Conservation (phyloP, 2,888 invertebrate genomes). For the Zootermopsis nevadensis region DNA sequence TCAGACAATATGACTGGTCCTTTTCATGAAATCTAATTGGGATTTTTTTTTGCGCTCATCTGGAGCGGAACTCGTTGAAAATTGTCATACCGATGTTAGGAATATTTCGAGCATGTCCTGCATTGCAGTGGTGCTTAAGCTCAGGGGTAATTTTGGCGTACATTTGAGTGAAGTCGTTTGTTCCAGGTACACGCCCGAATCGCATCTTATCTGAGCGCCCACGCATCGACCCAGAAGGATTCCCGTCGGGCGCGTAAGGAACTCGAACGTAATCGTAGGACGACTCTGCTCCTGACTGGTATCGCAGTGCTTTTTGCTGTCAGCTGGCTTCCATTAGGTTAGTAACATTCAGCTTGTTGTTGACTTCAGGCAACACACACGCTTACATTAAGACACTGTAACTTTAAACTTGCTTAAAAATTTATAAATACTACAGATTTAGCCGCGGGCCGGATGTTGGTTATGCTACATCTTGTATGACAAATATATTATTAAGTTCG, state of each 20-base stretch:
- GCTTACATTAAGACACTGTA: not conserved
- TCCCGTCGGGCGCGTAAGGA: constrained; percentile 54
- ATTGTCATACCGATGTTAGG: too few species aligned
- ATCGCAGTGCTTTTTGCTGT: constrained; percentile 65
- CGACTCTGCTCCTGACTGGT: constrained; percentile 62
- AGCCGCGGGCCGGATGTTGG: too few species aligned
- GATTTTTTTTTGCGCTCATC: too few species aligned
- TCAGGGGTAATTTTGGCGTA: too few species aligned
- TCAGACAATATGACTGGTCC: too few species aligned
- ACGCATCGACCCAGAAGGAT: constrained; percentile 50
- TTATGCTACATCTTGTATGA: too few species aligned
- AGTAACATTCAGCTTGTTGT: not conserved
- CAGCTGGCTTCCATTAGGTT: constrained; percentile 69
- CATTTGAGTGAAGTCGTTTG: not conserved
- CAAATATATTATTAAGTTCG: too few species aligned
- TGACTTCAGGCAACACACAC: not conserved
- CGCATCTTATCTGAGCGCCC: constrained; percentile 52
- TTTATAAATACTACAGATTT: not conserved
- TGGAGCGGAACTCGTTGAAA: too few species aligned
- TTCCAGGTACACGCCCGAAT: constrained; percentile 56
- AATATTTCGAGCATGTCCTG: too few species aligned
- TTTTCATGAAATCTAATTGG: too few species aligned
- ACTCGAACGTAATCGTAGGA: constrained; percentile 57
- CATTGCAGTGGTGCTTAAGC: too few species aligned
- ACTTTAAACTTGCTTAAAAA: not conserved